Evolutionary conservation across 2,113 vertebrate genomes (phyloP).

Genomic region (Numida meleagris): DNA sequence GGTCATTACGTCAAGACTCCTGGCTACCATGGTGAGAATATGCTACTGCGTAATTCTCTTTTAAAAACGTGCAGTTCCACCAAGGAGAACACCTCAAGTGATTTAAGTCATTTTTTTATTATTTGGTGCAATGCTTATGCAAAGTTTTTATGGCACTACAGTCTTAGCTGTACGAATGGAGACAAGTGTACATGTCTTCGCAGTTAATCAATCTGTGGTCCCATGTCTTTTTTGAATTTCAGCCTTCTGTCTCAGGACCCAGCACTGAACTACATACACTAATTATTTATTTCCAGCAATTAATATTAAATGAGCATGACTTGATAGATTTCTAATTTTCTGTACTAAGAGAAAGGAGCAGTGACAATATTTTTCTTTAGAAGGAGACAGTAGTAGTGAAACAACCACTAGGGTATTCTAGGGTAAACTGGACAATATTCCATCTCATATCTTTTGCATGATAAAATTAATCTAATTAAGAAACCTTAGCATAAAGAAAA

Average conservation of each 20-base stretch:
- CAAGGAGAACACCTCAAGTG: not conserved
- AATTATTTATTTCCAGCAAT: not conserved
- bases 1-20: constrained; percentile 8
- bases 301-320: not conserved
- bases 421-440: not conserved
- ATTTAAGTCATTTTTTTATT: constrained; percentile 1
- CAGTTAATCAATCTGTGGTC: not conserved
- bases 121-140: not conserved
- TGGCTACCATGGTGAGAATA: not conserved
- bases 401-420: not conserved
- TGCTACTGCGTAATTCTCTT: constrained; percentile 19
- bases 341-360: not conserved
- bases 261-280: not conserved
- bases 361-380: not conserved
- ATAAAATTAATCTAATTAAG: not conserved
- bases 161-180: not conserved
- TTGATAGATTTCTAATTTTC: not conserved
- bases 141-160: not conserved
- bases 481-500: not conserved
- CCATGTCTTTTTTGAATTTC: not conserved
- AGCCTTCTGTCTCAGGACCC: not conserved
- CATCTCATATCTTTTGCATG: not conserved
- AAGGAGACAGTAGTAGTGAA: not conserved
- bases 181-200: not conserved
- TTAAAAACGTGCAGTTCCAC: not conserved